Base-by-base conservation (phyloP, 2,113 vertebrate genomes). In the Mobula hypostoma region DNA sequence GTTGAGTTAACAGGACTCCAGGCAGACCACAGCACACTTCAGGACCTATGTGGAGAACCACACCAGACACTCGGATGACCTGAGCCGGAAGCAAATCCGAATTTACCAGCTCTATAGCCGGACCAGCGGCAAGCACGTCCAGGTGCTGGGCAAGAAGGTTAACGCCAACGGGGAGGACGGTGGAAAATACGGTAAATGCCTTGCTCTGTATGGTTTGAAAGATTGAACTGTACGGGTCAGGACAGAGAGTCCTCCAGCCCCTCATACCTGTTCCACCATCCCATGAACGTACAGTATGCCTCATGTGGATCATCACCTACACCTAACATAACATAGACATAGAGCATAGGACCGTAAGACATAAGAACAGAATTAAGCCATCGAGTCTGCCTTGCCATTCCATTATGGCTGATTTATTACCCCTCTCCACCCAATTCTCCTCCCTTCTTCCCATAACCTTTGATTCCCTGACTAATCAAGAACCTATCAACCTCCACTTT, bases 141-240 rank as follows among this genome's bases (percentile, higher is more conserved):
- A 97, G 96, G 97, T 97, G 95, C 94, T 97, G 94, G 97, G 97
- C 78, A 97, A 97, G 95, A 97, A 96, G 94, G 88, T 97, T 96
- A 97, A 97, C 87, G 97, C 97, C 96, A 97, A 97, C 14, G 97
- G 97, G 95, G 97, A 97, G 95, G 97, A 97, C 95, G 97, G 97
- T 96, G 97, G 97, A 96, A 97, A 97, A 96, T 97, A 97, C 96
- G 97, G 97, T 97, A 97, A 93, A 74, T 9, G 36, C 12, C 68
- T 40, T 72, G 24, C 79, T 40, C 32, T 36, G 77, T 32, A n/a
- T 2, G 29, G 78, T 21, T 63, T 87, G 56, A 61, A 58, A 87
- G 83, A n/a, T 61, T 29, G 48, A 48, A 48, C 0, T 48, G 48
- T 48, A 48, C 1, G 48, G 9, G 40, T 40, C 2, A 82, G 17